These are phyloP conservation scores for Ceratina calcarata DNA, from an alignment of 1,140 invertebrate species.

Conservation along the genomic window DNA sequence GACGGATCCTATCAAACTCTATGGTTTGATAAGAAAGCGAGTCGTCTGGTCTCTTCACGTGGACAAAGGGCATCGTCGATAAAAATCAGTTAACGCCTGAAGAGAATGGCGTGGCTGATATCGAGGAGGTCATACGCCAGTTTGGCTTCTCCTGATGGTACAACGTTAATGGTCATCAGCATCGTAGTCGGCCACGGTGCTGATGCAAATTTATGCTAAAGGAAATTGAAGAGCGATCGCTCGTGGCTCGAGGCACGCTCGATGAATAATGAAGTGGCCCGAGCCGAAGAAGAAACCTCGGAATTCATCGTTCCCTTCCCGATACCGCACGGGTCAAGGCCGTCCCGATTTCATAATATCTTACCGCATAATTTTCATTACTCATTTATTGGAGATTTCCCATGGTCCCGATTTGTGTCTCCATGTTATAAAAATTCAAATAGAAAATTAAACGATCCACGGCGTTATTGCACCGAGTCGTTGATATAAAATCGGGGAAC, in stretches of 20 bases:
- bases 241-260: constrained; percentile 40
- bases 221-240: constrained; percentile 62
- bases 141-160: constrained; percentile 21
- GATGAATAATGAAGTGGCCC: constrained; percentile 51
- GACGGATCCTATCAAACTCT: too few relatives aligned
- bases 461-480: not conserved
- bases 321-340: constrained; percentile 30
- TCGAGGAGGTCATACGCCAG: constrained; percentile 33
- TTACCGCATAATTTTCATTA: too few relatives aligned
- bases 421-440: not conserved
- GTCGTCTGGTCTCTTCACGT: not conserved
- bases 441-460: not conserved
- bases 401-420: not conserved
- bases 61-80: not conserved
- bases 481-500: not conserved
- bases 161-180: constrained; percentile 38
- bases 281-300: constrained; percentile 26
- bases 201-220: constrained; percentile 70
- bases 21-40: not conserved
- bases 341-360: not conserved
- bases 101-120: constrained; percentile 38
- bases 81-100: not conserved
- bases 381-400: not conserved
- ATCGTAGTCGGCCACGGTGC: constrained; percentile 7
- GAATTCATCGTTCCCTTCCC: constrained; percentile 17